Base-by-base conservation (phyloP, 2,797 vertebrate species). In the Vireo griseus region DNA sequence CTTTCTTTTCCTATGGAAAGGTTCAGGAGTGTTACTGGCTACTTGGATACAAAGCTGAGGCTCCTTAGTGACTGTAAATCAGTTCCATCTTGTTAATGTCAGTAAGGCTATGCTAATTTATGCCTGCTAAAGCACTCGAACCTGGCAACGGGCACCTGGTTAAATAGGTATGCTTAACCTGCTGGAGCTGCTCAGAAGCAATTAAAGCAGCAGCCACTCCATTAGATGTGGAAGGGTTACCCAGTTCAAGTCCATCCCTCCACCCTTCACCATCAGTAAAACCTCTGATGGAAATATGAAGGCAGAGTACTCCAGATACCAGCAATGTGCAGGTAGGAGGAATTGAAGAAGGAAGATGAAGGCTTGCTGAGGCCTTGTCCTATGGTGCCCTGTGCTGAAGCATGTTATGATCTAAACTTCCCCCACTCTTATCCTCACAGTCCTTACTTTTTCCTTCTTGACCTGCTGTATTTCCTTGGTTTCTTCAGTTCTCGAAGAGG, bases 81-180 rank as follows among this genome's bases (percentile, higher is more conserved):
- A 94, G 83, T 85, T 74, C 47, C 52, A 76, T 89, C 83, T 90
- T 79, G 71, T 86, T 93, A 90, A 74, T 90, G 80, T 61, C 80
- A 71, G 42, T 80, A 76, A 94, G 25, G 24, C 15, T 93, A 93
- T 87, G 92, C 57, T 95, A 97, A 93, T 95, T 87, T 93, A 95
- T 94, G 74, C 95, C 57, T 71, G 45, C 75, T 96, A 62, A 95
- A 71, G 86, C 65, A 71, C 63, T 92, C 50, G 74, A 86, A 85
- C 74, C 77, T 87, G 86, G 33, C 84, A 94, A 65, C 71, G 50
- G 86, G 84, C 77, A 71, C 48, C 83, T 95, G 83, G 88, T 90
- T 95, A 95, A 95, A 95, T 71, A 86, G 29, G 0, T 66, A 47
- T 63, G 52, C 91, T 95, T 96, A 93, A 96, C 92, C 92, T 87